Evolutionary conservation across 2,888 invertebrate genomes (phyloP).

Genomic region (Fragum whitleyi): DNA sequence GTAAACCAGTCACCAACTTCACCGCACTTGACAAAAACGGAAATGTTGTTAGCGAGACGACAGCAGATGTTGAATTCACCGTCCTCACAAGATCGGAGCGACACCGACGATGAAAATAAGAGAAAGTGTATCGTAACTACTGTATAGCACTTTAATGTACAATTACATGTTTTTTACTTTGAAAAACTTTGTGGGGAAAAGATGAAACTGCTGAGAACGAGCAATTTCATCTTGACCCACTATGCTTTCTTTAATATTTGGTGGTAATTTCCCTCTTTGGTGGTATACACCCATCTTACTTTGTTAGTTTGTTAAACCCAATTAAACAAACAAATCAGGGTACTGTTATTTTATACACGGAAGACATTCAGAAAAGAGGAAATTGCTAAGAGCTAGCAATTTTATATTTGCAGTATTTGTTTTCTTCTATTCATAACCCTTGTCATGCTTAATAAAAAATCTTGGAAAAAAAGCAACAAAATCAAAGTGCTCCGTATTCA

Average conservation of each 20-base stretch:
- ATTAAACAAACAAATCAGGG: too few relatives aligned
- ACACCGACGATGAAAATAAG: constrained; percentile 56
- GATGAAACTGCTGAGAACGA: constrained; percentile 5
- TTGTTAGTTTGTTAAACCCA: too few relatives aligned
- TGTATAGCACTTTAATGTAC: constrained; percentile 34
- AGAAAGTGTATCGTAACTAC: constrained; percentile 67
- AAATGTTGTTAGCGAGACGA: constrained; percentile 82
- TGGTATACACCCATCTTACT: neutral
- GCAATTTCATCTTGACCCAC: constrained; percentile 6
- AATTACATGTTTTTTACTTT: neutral
- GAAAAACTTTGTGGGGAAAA: constrained; percentile 20
- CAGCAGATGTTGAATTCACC: constrained; percentile 62
- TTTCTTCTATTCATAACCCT: too few relatives aligned
- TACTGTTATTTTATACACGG: too few relatives aligned
- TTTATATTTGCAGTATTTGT: too few relatives aligned
- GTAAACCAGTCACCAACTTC: constrained; percentile 41
- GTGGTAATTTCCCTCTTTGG: too few relatives aligned
- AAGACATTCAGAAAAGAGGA: too few relatives aligned
- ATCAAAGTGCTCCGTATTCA: too few relatives aligned
- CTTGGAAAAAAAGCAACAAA: too few relatives aligned
- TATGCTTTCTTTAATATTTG: too few relatives aligned
- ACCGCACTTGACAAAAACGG: constrained; percentile 80
- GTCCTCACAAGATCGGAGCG: constrained; percentile 24
- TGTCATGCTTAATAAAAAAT: too few relatives aligned
- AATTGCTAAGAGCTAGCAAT: too few relatives aligned